Percentiles rank a stretch among this genome's conserved stretches.
phyloP scores from a whole-genome alignment of 2,888 invertebrate genomes.

The Corbicula japonica region DNA sequence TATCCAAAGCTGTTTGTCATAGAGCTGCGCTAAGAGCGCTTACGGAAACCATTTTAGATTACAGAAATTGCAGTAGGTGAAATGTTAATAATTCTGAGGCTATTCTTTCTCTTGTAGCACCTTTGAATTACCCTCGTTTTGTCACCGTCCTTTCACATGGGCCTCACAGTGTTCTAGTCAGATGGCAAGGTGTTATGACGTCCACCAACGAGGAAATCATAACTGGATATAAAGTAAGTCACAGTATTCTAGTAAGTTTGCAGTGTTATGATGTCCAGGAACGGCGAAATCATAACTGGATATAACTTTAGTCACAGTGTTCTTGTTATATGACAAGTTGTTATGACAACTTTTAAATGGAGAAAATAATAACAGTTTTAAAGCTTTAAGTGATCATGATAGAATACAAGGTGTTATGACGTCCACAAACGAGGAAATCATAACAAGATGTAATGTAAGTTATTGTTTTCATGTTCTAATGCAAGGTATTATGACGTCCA shows the following conservation, averaged over 20 bases:
- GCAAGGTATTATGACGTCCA: background rate
- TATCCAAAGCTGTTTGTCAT: background rate
- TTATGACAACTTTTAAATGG: background rate
- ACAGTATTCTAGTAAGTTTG: background rate
- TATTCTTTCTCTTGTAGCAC: too few species aligned
- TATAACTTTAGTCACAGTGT: background rate
- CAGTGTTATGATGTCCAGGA: background rate
- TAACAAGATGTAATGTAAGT: too few species aligned
- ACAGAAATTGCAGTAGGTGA: background rate
- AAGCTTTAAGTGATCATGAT: background rate
- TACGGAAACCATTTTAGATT: background rate
- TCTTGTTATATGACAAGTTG: background rate
- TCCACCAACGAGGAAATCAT: conserved; percentile 55
- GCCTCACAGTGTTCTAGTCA: conserved; percentile 49
- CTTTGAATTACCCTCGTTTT: conserved; percentile 57
- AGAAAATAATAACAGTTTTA: background rate
- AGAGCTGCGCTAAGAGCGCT: background rate
- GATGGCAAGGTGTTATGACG: conserved; percentile 58
- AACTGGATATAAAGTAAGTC: conserved; percentile 56
- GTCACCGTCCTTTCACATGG: conserved; percentile 47
- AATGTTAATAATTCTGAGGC: too few species aligned
- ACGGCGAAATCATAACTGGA: background rate
- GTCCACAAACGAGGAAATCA: background rate
- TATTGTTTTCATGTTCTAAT: background rate
- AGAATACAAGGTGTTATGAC: background rate